These are phyloP conservation scores for Dynastes hyllus DNA, from an alignment of 2,888 invertebrate species.

Conservation along the genomic window DNA sequence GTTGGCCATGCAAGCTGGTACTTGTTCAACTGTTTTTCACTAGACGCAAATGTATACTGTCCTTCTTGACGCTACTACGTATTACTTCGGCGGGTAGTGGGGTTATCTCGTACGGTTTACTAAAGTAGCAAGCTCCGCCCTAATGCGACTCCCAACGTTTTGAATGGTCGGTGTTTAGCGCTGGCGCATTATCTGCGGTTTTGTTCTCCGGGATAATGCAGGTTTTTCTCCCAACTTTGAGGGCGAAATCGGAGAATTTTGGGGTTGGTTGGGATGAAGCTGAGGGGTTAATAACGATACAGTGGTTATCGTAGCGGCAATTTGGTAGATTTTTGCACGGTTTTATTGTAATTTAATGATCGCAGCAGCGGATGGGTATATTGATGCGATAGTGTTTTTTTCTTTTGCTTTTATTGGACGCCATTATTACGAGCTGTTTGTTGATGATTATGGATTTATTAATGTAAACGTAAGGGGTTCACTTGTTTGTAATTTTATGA, in stretches of 20 bases:
- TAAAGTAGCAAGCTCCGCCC: slow-evolving; percentile 69
- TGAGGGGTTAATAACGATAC: too few species aligned
- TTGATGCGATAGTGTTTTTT: slow-evolving; percentile 4
- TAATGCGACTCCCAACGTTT: slow-evolving; percentile 57
- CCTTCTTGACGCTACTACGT: slow-evolving; percentile 52
- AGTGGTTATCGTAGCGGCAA: too few species aligned
- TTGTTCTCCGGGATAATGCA: not conserved
- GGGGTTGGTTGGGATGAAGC: not conserved
- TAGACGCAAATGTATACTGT: slow-evolving; percentile 50
- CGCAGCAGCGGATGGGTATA: not conserved
- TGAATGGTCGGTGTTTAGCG: slow-evolving; percentile 61
- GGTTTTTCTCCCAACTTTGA: not conserved
- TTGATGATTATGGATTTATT: not conserved
- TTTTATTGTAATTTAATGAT: too few species aligned
- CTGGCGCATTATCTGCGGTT: slow-evolving; percentile 48
- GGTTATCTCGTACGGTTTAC: slow-evolving; percentile 66
- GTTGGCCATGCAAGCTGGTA: slow-evolving; percentile 38
- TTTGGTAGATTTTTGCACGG: too few species aligned
- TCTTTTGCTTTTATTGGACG: slow-evolving; percentile 10
- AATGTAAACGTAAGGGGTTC: not conserved
- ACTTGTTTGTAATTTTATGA: not conserved
- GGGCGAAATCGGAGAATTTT: not conserved
- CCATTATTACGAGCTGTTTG: not conserved
- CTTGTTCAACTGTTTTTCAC: slow-evolving; percentile 52
- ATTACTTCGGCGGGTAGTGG: slow-evolving; percentile 52